Base-by-base conservation (phyloP, 1,140 invertebrate species). In the Tyrophagus putrescentiae region DNA sequence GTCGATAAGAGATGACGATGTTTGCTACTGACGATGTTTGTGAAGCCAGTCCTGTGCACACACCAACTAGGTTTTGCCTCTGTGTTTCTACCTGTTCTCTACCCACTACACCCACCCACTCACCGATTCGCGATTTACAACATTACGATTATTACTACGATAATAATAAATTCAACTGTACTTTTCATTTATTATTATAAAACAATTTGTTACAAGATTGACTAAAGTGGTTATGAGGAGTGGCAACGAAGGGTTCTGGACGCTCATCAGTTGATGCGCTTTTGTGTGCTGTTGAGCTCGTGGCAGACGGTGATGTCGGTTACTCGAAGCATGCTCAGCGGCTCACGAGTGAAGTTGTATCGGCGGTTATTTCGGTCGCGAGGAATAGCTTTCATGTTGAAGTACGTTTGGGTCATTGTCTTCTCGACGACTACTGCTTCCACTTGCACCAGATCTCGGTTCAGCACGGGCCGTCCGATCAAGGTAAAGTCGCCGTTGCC, bases 361-460 rank as follows among this genome's bases (percentile, higher is more conserved):
- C 36, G 13, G 31, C 50, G n/a, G 18, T 32, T 56, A 54, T 53
- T 27, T 28, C 53, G 57, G 13, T 50, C 32, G 25, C 61, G 27
- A 13, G 57, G 64, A 32, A 18, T 63, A 31, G 16, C 11, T 11
- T 39, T 32, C 7, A 60, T 18, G 18, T 64, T 34, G 13, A 54
- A 33, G 41, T 31, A 25, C 3, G 60, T 62, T 25, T 64, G 56
- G 11, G 32, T 48, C 56, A 60, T 60, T 13, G 65, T 67, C 58
- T 66, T 65, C 32, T 66, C 65, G 11, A 66, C 59, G 0, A 66
- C 23, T 6, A 62, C 65, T 16, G 64, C 65, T 33, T 66, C 64
- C 18, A 67, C 57, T 9, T 60, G 60, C n/a, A 67, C 59, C 28
- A 65, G 31, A 41, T 68, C 62, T 45, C 62, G 62, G 39, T 64